phyloP scores from a whole-genome alignment of 2,113 vertebrate genomes.

The Ariopsis seemanni region DNA sequence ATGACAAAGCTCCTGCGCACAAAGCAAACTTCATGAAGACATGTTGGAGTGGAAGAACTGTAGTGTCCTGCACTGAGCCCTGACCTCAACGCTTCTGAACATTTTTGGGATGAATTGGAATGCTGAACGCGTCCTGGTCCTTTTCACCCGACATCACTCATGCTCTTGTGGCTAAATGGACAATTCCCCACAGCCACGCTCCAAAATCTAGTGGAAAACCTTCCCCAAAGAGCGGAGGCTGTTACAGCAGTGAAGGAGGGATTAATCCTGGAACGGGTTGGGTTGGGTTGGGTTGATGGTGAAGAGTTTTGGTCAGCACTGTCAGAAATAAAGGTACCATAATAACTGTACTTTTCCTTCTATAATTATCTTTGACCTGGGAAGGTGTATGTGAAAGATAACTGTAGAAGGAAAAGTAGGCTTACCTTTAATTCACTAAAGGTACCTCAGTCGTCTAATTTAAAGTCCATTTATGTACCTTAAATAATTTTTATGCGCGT shows the following conservation, averaged over 20 bases:
- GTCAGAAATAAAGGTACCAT: not conserved
- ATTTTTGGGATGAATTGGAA: not conserved
- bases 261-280: not conserved
- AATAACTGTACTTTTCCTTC: not conserved
- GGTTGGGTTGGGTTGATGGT: not conserved
- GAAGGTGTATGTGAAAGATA: not conserved
- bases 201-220: too few species aligned
- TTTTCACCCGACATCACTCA: not conserved
- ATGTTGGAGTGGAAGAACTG: not conserved
- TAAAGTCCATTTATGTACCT: not conserved
- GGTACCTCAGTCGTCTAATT: too few species aligned
- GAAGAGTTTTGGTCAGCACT: not conserved
- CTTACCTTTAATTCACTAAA: too few species aligned
- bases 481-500: not conserved
- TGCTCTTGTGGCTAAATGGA: not conserved
- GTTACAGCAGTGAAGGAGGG: not conserved
- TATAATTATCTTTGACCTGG: not conserved
- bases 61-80: not conserved
- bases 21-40: not conserved
- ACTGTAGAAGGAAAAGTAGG: too few species aligned
- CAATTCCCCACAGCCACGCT: too few species aligned
- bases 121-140: not conserved
- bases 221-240: not conserved
- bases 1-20: too few species aligned
- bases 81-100: not conserved